Evolutionary conservation across 2,797 vertebrate genomes (phyloP).

Genomic region (Acanthurus lineatus): DNA sequence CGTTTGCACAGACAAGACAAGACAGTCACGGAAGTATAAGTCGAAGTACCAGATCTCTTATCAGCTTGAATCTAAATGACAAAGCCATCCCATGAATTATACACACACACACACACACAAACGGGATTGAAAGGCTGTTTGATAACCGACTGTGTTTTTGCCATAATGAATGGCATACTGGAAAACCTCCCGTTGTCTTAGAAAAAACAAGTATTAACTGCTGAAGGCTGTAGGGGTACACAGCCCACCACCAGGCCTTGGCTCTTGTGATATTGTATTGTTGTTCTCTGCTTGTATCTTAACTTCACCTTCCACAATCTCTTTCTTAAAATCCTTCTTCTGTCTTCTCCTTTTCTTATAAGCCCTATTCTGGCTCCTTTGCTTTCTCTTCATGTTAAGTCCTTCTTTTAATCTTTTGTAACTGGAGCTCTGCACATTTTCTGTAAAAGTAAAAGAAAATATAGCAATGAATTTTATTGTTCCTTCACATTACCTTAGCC

Average conservation of each 20-base stretch:
- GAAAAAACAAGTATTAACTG: constrained; percentile 14
- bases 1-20: neutral
- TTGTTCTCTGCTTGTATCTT: constrained; percentile 20
- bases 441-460: constrained; percentile 1
- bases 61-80: constrained; percentile 26
- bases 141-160: constrained; percentile 32
- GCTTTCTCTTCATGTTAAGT: neutral
- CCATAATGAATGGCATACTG: constrained; percentile 30
- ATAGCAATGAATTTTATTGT: neutral
- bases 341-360: neutral
- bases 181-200: constrained; percentile 14
- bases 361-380: neutral
- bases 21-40: constrained; percentile 25
- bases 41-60: constrained; percentile 28
- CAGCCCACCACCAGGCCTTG: constrained; percentile 15
- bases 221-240: constrained; percentile 23
- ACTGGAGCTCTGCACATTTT: constrained; percentile 11
- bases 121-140: constrained; percentile 35
- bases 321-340: constrained; percentile 13
- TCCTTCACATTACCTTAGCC: neutral
- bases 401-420: constrained; percentile 11
- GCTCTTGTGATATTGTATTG: constrained; percentile 9
- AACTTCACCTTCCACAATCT: constrained; percentile 1
- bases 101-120: constrained; percentile 15
- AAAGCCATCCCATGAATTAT: constrained; percentile 3